These are phyloP conservation scores for Zootermopsis nevadensis DNA, from an alignment of 2,888 invertebrate genomes.

Conservation along the genomic window DNA sequence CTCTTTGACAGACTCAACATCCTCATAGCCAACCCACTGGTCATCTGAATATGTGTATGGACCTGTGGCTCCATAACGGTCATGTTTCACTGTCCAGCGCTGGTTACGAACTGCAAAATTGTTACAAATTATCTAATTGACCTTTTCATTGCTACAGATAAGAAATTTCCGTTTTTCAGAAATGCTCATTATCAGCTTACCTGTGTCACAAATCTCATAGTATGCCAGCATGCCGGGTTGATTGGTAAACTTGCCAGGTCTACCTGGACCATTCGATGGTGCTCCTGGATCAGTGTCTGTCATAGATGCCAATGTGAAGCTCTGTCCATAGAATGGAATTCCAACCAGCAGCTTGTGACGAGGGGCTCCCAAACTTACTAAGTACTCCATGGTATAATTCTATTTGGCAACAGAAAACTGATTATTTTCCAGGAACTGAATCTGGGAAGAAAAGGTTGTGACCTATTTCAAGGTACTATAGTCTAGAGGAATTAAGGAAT, in stretches of 20 bases:
- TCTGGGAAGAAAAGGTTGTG: too few species aligned
- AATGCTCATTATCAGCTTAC: slow-evolving; percentile 52
- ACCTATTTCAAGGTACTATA: too few species aligned
- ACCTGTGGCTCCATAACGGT: slow-evolving; percentile 69
- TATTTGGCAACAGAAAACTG: slow-evolving; percentile 57
- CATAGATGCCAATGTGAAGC: slow-evolving; percentile 72
- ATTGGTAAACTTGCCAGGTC: slow-evolving; percentile 82
- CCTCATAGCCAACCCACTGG: slow-evolving; percentile 94
- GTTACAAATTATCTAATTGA: not conserved
- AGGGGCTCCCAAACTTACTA: slow-evolving; percentile 79
- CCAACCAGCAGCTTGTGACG: slow-evolving; percentile 83
- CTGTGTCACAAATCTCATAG: slow-evolving; percentile 82
- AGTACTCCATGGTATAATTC: slow-evolving; percentile 85
- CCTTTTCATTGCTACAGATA: not conserved
- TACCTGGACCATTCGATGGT: slow-evolving; percentile 78
- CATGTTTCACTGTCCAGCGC: slow-evolving; percentile 75
- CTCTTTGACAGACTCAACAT: slow-evolving; percentile 77
- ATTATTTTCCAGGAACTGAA: not conserved
- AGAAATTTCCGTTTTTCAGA: not conserved
- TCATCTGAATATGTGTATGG: slow-evolving; percentile 83
- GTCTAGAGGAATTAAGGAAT: too few species aligned
- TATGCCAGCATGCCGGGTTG: slow-evolving; percentile 91
- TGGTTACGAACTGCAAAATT: slow-evolving; percentile 68
- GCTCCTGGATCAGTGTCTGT: slow-evolving; percentile 68
- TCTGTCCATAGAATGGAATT: slow-evolving; percentile 88